Evolutionary conservation across 1,140 invertebrate species (phyloP).

Genomic region (Drosophila murphyi): DNA sequence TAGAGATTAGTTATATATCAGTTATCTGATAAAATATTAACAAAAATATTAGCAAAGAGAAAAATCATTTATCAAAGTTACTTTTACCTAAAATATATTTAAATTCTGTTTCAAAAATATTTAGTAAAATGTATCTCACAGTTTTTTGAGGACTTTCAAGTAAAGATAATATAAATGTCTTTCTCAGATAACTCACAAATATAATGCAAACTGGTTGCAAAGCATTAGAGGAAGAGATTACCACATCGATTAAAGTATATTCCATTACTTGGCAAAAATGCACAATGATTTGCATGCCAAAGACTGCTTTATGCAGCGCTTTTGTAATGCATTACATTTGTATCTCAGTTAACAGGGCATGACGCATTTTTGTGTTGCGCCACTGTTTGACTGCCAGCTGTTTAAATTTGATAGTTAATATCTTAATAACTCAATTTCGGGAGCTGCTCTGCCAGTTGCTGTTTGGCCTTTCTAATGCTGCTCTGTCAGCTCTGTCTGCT

Average conservation of each 20-base stretch:
- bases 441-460: slow-evolving; percentile 45
- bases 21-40: too few species aligned
- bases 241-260: slow-evolving; percentile 8
- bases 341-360: slow-evolving; percentile 10
- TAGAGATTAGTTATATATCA: too few species aligned
- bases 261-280: slow-evolving; percentile 3
- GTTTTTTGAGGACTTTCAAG: too few species aligned
- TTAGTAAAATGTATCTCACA: too few species aligned
- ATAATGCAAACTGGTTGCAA: not conserved
- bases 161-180: too few species aligned
- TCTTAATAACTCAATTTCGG: slow-evolving; percentile 72
- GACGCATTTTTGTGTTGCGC: slow-evolving; percentile 23
- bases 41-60: too few species aligned
- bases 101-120: too few species aligned
- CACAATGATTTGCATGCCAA: not conserved
- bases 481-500: not conserved
- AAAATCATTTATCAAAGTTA: too few species aligned
- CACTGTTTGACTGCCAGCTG: slow-evolving; percentile 9
- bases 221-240: not conserved
- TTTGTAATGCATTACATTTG: slow-evolving; percentile 2
- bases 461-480: slow-evolving; percentile 42
- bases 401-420: slow-evolving; percentile 26
- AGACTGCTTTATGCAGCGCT: not conserved
- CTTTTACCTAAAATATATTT: too few species aligned
- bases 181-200: not conserved